phyloP scores from a whole-genome alignment of 2,888 invertebrate genomes.

The Rapana venosa region DNA sequence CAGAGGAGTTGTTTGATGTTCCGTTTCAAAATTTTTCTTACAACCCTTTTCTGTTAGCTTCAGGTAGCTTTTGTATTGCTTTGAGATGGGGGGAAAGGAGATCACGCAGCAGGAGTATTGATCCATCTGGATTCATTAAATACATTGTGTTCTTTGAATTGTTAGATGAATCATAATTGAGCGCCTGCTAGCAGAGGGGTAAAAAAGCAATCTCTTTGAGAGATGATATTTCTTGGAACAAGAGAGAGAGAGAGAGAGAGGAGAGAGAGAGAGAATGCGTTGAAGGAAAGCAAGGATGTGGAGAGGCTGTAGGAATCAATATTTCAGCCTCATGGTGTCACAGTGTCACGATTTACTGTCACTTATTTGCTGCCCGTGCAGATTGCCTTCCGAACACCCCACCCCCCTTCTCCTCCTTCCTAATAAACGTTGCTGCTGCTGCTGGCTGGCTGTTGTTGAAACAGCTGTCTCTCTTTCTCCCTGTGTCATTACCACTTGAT shows the following conservation, averaged over 20 bases:
- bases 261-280: neutral
- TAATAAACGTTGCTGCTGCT: neutral
- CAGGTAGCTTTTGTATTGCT: too few relatives aligned
- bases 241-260: slow-evolving; percentile 21
- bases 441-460: neutral
- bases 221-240: neutral
- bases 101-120: neutral
- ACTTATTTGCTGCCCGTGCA: slow-evolving; percentile 27
- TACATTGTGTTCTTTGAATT: neutral
- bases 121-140: neutral
- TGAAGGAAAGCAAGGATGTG: neutral
- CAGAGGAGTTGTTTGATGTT: too few relatives aligned
- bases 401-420: neutral
- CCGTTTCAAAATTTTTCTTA: too few relatives aligned
- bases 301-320: slow-evolving; percentile 31
- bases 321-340: slow-evolving; percentile 35
- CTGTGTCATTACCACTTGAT: slow-evolving; percentile 17
- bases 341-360: slow-evolving; percentile 39
- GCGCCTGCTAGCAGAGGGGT: neutral
- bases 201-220: slow-evolving; percentile 8
- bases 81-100: neutral
- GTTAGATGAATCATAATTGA: slow-evolving; percentile 11
- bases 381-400: slow-evolving; percentile 7
- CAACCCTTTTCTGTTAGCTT: too few relatives aligned
- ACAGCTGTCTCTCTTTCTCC: slow-evolving; percentile 5